Base-by-base conservation (phyloP, 1,140 invertebrate genomes). In the Zeugodacus cucurbitae region DNA sequence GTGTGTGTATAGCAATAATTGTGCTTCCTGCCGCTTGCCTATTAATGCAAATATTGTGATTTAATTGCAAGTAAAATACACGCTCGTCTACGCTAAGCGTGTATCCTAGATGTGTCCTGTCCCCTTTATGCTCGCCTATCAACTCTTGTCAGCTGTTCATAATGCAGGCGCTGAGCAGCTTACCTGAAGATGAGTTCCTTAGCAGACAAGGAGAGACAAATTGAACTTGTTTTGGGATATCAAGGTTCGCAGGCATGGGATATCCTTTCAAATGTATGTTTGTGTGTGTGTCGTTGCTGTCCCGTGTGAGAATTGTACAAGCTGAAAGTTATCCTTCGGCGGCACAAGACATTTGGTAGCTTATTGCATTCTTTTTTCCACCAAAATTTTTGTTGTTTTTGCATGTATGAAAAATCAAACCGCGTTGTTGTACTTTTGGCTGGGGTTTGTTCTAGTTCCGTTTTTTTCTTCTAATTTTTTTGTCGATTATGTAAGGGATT, bases 41-140 rank as follows among this genome's bases (percentile, higher is more conserved):
- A 82, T 82, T 82, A 48, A 82, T 44, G 74, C 74, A 82, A 82
- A 82, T 82, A 82, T 82, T 82, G 74, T 82, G 74, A 82, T 82
- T 82, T 82, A 82, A 54, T 82, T 82, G 74, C 74, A 82, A 74
- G 67, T 41, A 74, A 74, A 74, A 26, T 82, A 48, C 41, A 29
- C 20, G 32, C 64, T 44, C 22, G 20, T n/a, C 70, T 48, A 29
- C 17, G 41, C n/a, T 26, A 11, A 29, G 7, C 34, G 26, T 14
- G 34, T 3, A 34, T 11, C 48, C 48, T 54, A 82, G 6, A 48
- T 82, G n/a, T 82, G 10, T 82, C 74, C 74, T 29, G 10, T 82
- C 74, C 74, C 17, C 48, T 82, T 29, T 74, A 10, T 26, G 1
- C 17, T 74, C 41, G 22, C 7, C 20, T 29, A 82, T 82, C 74